Evolutionary conservation across 2,888 invertebrate genomes (phyloP).

Genomic region (Nemapogon koenigi): DNA sequence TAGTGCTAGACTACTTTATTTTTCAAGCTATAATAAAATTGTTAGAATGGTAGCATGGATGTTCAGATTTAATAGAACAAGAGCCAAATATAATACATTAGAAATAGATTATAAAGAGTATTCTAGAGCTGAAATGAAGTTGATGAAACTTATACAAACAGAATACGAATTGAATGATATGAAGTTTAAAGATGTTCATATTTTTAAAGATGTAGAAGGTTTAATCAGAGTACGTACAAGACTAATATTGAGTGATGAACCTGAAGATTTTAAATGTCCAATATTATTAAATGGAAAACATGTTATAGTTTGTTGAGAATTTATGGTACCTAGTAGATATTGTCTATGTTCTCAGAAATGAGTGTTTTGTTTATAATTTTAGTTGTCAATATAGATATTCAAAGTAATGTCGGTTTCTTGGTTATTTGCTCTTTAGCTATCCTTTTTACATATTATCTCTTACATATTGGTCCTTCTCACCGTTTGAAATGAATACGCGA

Average conservation of each 20-base stretch:
- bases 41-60: constrained; percentile 3
- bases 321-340: too few species aligned
- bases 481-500: too few species aligned
- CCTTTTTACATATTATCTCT: too few species aligned
- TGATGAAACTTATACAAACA: not conserved
- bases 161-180: not conserved
- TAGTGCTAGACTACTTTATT: not conserved
- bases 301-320: too few species aligned
- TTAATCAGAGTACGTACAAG: constrained; percentile 1
- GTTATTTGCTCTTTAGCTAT: too few species aligned
- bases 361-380: too few species aligned
- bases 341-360: too few species aligned
- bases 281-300: too few species aligned
- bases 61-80: constrained; percentile 1
- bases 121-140: not conserved
- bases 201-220: not conserved
- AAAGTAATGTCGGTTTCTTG: too few species aligned
- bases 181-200: not conserved
- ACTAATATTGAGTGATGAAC: not conserved
- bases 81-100: too few species aligned
- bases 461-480: too few species aligned
- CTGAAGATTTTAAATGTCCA: constrained; percentile 1
- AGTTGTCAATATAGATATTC: too few species aligned
- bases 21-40: constrained; percentile 2
- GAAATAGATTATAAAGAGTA: not conserved